Evolutionary conservation across 1,140 invertebrate genomes (phyloP), one percentile per base, ranked within the genome.

Genomic region (Drosophila sechellia): DNA sequence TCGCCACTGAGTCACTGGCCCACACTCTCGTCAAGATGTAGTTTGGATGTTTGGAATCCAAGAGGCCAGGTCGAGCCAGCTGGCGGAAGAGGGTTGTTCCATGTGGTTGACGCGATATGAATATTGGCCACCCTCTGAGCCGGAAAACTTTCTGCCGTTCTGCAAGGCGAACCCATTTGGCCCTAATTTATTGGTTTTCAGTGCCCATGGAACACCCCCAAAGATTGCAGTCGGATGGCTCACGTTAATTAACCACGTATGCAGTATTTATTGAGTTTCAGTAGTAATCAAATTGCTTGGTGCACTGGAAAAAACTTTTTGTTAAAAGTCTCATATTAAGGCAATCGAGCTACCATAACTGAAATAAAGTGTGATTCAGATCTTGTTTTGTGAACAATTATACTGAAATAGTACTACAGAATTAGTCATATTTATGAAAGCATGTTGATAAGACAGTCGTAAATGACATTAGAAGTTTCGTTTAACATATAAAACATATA

Each of bases 161-260:
- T n/a, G 25, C 40, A 25, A 17, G 20, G 8, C 22, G 31, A 55
- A 39, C 48, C 42, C 15, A 17, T 17, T 39, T 69, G 17, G 17
- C 4, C 37, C 27, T 65, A 57, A 42, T 70, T 70, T 70, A 70
- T 57, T 39, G 52, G 5, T 35, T 39, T 57, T 15, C n/a, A 65
- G 39, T 20, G 6, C 37, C 48, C 48, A 12, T 65, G 46, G 35
- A 65, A 53, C 46, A 65, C 64, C 46, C 60, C 64, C 64, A 43
- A 10, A 25, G 31, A 45, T 15, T 68, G 45, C 64, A 68, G 46
- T 50, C 15, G 10, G n/a, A 15, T 43, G 37, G 27, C 49, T 69
- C 11, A 35, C 37, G 34, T 66, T 76, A 76, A 66, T 76, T 76
- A n/a, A 60, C 42, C 72, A 76, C 72, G 72, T 76, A 42, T 52